Evolutionary conservation across 1,140 invertebrate species (phyloP), one percentile per base, ranked within the genome.

Genomic region (Vanessa tameamea): DNA sequence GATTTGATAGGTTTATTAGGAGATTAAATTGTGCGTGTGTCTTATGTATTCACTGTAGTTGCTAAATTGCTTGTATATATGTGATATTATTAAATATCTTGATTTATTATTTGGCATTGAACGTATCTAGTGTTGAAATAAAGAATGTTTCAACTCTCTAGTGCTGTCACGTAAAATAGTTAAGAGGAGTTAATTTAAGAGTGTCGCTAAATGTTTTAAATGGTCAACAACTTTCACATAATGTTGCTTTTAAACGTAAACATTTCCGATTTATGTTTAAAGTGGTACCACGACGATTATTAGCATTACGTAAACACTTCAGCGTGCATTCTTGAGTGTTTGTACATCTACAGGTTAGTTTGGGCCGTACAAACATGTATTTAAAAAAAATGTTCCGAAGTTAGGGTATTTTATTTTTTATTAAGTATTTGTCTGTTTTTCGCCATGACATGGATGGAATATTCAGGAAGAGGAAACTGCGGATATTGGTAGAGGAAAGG

Each of bases 251-350:
- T 59, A 63, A 61, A 47, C 26, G 47, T 63, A 59, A 73, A 73
- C 72, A 73, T 66, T 73, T 67, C 65, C 65, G 65, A 73, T 73
- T 68, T 73, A 66, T 68, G 72, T 68, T 68, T 23, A 11, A 67
- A 72, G 47, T 61, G 55, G 71, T 50, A 67, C 43, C 55, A 70
- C 68, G 14, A 7, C 7, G 26, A 64, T 67, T 63, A 50, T 59
- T 50, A 51, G 72, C 48, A 31, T 26, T n/a, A 67, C 64, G 71
- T 72, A 59, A 66, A 67, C 55, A 59, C 64, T 57, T 47, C n/a
- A 68, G 20, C 70, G 47, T 72, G 61, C 43, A 65, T 72, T 48
- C 71, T 68, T 59, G 31, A 68, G 66, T 68, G 53, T 59, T 68
- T 61, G 31, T 15, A 37, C 26, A 61, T 37, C 26, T 37, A 37